Evolutionary conservation across 2,888 invertebrate genomes (phyloP).

Genomic region (Archips xylosteana): DNA sequence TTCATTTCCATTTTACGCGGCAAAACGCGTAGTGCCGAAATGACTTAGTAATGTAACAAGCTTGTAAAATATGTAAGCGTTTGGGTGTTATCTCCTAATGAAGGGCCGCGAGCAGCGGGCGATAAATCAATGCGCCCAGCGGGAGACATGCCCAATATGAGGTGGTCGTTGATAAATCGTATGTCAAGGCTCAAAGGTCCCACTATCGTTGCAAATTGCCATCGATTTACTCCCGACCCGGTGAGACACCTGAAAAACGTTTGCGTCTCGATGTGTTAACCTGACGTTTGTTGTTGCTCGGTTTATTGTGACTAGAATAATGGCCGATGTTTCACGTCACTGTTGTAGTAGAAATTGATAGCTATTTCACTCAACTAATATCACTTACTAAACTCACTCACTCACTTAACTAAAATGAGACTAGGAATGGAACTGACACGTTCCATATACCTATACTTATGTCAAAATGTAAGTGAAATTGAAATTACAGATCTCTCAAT

Average conservation of each 20-base stretch:
- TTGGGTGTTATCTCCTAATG: slow-evolving; percentile 46
- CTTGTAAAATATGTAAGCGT: slow-evolving; percentile 43
- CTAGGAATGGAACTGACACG: too few relatives aligned
- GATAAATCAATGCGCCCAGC: slow-evolving; percentile 36
- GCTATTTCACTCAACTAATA: too few relatives aligned
- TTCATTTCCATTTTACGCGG: slow-evolving; percentile 21
- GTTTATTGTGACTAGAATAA: slow-evolving; percentile 4
- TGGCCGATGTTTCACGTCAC: neutral
- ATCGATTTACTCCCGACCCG: slow-evolving; percentile 30
- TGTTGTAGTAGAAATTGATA: neutral
- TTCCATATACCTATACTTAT: too few relatives aligned
- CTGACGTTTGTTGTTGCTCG: slow-evolving; percentile 3
- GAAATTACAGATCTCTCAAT: too few relatives aligned
- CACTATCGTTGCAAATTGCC: slow-evolving; percentile 33
- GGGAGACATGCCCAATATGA: slow-evolving; percentile 36
- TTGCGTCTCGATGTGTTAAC: slow-evolving; percentile 14
- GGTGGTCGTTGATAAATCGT: slow-evolving; percentile 33
- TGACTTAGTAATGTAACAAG: slow-evolving; percentile 40
- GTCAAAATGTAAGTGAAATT: too few relatives aligned
- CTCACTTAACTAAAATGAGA: too few relatives aligned
- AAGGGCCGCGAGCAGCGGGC: slow-evolving; percentile 33
- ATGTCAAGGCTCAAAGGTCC: slow-evolving; percentile 34
- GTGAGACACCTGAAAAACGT: slow-evolving; percentile 30
- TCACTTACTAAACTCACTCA: too few relatives aligned
- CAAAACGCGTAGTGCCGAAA: slow-evolving; percentile 22